phyloP scores from a whole-genome alignment of 2,113 vertebrate genomes.

The Cichladusa arquata region DNA sequence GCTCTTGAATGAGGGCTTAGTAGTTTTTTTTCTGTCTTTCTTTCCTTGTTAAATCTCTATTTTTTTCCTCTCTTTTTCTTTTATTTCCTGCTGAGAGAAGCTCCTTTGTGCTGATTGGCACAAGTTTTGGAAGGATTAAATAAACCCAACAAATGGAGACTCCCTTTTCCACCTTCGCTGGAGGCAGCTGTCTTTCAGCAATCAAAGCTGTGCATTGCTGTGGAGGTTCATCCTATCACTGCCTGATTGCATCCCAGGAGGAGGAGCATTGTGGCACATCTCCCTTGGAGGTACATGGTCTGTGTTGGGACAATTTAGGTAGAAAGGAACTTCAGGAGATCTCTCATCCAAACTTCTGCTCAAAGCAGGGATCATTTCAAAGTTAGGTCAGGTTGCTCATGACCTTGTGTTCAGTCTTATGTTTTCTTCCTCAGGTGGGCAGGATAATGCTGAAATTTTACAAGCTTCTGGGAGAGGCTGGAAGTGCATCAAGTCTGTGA shows the following conservation, averaged over 20 bases:
- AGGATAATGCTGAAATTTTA: neutral
- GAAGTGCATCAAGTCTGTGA: neutral
- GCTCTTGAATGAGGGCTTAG: neutral
- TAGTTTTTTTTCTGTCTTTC: neutral
- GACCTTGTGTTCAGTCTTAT: neutral
- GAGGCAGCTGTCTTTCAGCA: slow-evolving; percentile 34
- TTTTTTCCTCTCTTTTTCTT: rapidly evolving
- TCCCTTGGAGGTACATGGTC: neutral
- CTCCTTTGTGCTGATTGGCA: slow-evolving; percentile 36
- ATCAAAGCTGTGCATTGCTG: neutral
- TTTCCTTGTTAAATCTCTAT: rapidly evolving
- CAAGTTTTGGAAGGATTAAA: slow-evolving; percentile 28
- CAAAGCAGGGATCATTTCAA: neutral
- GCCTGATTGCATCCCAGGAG: neutral
- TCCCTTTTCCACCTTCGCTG: slow-evolving; percentile 1
- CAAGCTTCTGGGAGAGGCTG: neutral
- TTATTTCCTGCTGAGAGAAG: neutral
- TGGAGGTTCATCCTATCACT: neutral
- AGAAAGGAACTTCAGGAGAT: neutral
- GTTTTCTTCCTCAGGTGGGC: neutral
- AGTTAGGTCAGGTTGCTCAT: neutral
- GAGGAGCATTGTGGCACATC: neutral
- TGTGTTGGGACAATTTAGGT: neutral
- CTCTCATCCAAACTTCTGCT: neutral
- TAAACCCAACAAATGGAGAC: neutral